Base-by-base conservation (phyloP, 2,888 invertebrate genomes). In the Melipona bicolor region DNA sequence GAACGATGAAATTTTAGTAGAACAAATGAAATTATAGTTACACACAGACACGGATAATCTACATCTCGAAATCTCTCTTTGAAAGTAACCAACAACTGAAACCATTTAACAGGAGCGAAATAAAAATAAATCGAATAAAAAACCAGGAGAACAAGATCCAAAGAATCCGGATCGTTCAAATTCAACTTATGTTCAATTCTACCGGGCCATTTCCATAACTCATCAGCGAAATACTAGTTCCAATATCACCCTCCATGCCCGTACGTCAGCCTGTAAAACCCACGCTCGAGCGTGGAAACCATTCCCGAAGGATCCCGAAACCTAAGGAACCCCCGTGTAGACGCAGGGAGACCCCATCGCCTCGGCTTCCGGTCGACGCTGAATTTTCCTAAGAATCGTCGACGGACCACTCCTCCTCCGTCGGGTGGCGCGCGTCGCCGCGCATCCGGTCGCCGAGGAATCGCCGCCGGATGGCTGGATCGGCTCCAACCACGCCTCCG, bases 401-500 rank as follows among this genome's bases (percentile, higher is more conserved):
- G 76, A 74, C 21, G n/a, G 15, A n/a, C 6, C 27, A 3, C 68
- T 62, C 67, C 54, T 56, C 59, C 27, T 13, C n/a, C 32, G 32
- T 4, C 21, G n/a, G 56, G 67, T 70, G 74, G 75, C 69, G 81
- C 77, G 79, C 74, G 65, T 75, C 27, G 32, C 56, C 69, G 59
- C 77, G 59, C 82, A 81, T 85, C 83, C 74, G 78, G 65, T 77
- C 54, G 69, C 27, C 11, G 69, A 27, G 32, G 32, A 69, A 77
- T 67, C 71, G 24, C 32, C 32, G 56, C n/a, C 24, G 69, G 71
- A 19, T 68, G 79, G 85, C 86, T 93, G 93, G 92, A 92, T 77
- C 85, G 27, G 64, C 74, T 92, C 92, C 93, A 93, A 92, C 90
- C 91, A 92, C 92, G 92, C 92, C 92, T 92, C 85, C 89, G 79